These are phyloP conservation scores for Ahaetulla prasina DNA, from an alignment of 2,113 vertebrate genomes.

Conservation along the genomic window DNA sequence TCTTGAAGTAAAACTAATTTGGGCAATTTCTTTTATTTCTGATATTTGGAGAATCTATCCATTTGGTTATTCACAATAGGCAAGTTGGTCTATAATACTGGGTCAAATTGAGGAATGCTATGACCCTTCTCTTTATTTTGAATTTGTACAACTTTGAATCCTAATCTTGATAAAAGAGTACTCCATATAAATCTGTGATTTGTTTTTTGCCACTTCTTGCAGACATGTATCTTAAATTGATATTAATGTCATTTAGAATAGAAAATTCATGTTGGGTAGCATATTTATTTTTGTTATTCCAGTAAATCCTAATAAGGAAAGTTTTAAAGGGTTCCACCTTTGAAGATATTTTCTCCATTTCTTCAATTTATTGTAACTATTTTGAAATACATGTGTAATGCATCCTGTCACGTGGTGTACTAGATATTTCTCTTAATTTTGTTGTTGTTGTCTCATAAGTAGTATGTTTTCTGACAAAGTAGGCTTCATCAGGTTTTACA, in stretches of 20 bases:
- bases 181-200: background rate
- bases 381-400: background rate
- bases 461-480: background rate
- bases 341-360: background rate
- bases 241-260: background rate
- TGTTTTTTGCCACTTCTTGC: background rate
- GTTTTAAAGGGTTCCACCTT: background rate
- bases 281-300: background rate
- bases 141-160: background rate
- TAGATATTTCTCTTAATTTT: background rate
- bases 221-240: background rate
- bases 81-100: background rate
- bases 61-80: background rate
- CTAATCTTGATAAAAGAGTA: background rate
- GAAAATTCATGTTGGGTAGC: background rate
- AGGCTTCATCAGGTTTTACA: background rate
- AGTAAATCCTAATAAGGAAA: background rate
- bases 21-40: background rate
- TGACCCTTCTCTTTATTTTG: background rate
- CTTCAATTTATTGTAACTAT: background rate
- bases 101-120: background rate
- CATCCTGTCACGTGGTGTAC: background rate
- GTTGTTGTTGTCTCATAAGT: background rate
- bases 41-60: background rate
- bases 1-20: background rate